Evolutionary conservation across 2,888 invertebrate genomes (phyloP), one percentile per base, ranked within the genome.

Genomic region (Syrista parreyssii): DNA sequence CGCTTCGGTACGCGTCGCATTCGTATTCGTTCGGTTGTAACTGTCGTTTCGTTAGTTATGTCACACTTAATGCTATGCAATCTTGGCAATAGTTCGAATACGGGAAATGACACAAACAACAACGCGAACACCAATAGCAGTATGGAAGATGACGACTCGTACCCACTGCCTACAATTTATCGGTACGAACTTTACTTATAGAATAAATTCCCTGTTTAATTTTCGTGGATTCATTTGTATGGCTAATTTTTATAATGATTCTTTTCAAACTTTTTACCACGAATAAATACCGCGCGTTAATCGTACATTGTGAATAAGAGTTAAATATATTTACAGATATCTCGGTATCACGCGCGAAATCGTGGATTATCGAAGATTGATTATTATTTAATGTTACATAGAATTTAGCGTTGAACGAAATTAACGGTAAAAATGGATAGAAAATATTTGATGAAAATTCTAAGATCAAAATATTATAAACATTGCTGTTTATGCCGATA

Each of bases 151-250:
- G 92, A 92, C 82, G 96, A 96, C 93, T 96, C 96, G 92, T 96
- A 95, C 93, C 95, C 96, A 92, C 95, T 96, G 92, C 95, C 95
- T 86, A 96, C 97, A 87, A 97, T 97, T 92, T 97, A 97, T 94
- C 96, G 97, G 97, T 97, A 95, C 85, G 87, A 73, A 68, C 31
- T 68, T 68, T 23, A 68, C 68, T 11, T 76, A 74, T 68, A 73
- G 31, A 75, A 15, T 72, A 36, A 71, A 75, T 68, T 71, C 71
- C 11, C 30, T 11, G 30, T 55, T 23, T 23, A 23, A 9, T 23
- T 55, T 23, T 23, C 9, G 2, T 55, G 9, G 23, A 55, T 23
- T 23, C 0, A 23, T 55, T 55, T 9, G 23, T 23, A 55, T 55
- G 55, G 9, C 6, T 55, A 55, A 55, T 23, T 55, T 55, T 55